These are phyloP conservation scores for Magallana angulata DNA, from an alignment of 1,140 invertebrate genomes.

Conservation along the genomic window DNA sequence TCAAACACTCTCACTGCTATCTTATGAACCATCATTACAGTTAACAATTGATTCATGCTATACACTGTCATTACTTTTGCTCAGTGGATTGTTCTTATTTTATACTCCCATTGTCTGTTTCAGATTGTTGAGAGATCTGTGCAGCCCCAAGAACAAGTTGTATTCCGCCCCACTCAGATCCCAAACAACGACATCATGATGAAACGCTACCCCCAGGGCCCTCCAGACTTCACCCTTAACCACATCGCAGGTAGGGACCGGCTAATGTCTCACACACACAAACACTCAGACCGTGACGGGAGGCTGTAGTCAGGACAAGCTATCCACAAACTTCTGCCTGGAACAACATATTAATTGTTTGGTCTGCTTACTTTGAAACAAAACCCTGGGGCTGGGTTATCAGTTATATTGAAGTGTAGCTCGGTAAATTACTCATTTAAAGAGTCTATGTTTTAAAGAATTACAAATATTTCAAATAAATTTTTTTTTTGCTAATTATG, in stretches of 20 bases:
- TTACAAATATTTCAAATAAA: no score
- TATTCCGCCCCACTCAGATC: slow-evolving; percentile 67
- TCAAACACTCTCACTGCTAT: no score
- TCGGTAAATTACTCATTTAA: no score
- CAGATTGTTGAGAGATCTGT: slow-evolving; percentile 46
- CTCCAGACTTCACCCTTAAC: slow-evolving; percentile 68
- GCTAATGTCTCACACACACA: not conserved
- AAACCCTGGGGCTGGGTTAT: no score
- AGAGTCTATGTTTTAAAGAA: no score
- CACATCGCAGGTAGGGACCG: slow-evolving; percentile 67
- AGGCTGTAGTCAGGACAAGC: not conserved
- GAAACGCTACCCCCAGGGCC: slow-evolving; percentile 67
- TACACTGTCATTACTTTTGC: no score
- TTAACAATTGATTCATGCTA: no score
- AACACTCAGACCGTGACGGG: not conserved
- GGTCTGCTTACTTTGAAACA: no score
- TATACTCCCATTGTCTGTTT: not conserved
- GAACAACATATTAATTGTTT: not conserved
- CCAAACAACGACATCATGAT: slow-evolving; percentile 62
- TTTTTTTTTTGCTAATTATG: no score
- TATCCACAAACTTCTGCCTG: not conserved
- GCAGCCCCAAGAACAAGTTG: slow-evolving; percentile 57
- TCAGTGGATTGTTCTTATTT: no score
- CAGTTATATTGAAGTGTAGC: no score
- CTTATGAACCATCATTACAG: no score